phyloP scores from a whole-genome alignment of 2,888 invertebrate species.

The Heliconius sara region DNA sequence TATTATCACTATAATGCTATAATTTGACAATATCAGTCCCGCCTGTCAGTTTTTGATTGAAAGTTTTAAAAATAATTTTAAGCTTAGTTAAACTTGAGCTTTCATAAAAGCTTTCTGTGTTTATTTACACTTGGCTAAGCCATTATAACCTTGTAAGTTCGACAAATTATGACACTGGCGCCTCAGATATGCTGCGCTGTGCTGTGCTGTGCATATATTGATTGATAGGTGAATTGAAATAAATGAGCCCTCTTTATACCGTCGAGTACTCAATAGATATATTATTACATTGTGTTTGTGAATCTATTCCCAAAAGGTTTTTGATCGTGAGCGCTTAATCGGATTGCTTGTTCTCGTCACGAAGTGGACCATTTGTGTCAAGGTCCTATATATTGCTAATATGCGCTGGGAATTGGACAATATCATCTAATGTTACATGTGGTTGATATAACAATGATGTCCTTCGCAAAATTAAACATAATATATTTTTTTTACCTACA shows the following conservation, averaged over 20 bases:
- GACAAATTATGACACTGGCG: conserved; percentile 4
- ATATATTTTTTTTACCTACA: too few species aligned
- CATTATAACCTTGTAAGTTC: neutral
- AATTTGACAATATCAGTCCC: neutral
- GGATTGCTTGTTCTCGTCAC: conserved; percentile 66
- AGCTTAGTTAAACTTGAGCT: neutral
- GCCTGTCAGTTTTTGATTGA: neutral
- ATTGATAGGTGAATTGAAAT: conserved; percentile 40
- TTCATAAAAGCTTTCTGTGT: neutral
- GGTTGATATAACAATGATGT: too few species aligned
- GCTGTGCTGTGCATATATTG: conserved; percentile 17
- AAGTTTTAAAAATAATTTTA: neutral
- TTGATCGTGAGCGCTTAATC: conserved; percentile 56
- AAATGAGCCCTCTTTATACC: conserved; percentile 41
- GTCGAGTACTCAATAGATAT: conserved; percentile 35
- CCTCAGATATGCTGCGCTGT: neutral
- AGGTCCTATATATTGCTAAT: conserved; percentile 66
- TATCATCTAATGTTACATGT: conserved; percentile 46
- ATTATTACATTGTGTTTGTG: conserved; percentile 36
- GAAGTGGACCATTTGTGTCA: conserved; percentile 65
- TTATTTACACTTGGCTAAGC: neutral
- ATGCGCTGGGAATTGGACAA: conserved; percentile 58
- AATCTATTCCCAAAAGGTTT: conserved; percentile 40
- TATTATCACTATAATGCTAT: too few species aligned
- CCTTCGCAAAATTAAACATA: too few species aligned